Percentiles rank a stretch among this genome's conserved stretches.
Conservation (phyloP, 2,888 invertebrate genomes). For the Craniophora ligustri region DNA sequence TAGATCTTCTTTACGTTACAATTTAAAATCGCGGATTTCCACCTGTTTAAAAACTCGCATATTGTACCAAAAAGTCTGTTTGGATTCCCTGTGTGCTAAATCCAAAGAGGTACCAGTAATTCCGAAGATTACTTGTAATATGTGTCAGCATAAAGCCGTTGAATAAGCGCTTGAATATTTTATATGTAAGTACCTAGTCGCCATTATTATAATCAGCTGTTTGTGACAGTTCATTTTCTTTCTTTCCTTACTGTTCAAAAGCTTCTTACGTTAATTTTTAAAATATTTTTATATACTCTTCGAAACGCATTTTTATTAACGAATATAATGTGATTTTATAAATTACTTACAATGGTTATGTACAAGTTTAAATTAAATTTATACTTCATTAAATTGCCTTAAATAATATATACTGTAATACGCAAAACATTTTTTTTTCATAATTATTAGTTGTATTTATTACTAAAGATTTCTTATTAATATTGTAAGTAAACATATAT, state of each 20-base stretch:
- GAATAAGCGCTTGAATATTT: conserved; percentile 51
- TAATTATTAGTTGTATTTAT: conserved; percentile 31
- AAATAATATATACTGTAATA: conserved; percentile 7
- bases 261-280: neutral
- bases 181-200: conserved; percentile 45
- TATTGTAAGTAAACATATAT: conserved; percentile 48
- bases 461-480: conserved; percentile 26
- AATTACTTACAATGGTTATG: conserved; percentile 12
- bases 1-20: neutral
- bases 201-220: conserved; percentile 39
- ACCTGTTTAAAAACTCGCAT: neutral
- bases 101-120: conserved; percentile 21
- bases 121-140: conserved; percentile 25
- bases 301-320: neutral
- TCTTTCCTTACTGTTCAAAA: conserved; percentile 2
- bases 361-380: neutral
- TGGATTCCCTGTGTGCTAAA: conserved; percentile 33
- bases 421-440: conserved; percentile 9
- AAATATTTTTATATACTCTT: conserved; percentile 7
- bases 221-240: conserved; percentile 2
- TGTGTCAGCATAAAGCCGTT: conserved; percentile 39
- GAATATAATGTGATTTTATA: neutral
- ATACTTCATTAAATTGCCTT: conserved; percentile 3
- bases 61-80: conserved; percentile 12
- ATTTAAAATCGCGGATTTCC: neutral